Evolutionary conservation across 1,140 invertebrate genomes (phyloP), one percentile per base, ranked within the genome.

Genomic region (Mesaphorura yosii): DNA sequence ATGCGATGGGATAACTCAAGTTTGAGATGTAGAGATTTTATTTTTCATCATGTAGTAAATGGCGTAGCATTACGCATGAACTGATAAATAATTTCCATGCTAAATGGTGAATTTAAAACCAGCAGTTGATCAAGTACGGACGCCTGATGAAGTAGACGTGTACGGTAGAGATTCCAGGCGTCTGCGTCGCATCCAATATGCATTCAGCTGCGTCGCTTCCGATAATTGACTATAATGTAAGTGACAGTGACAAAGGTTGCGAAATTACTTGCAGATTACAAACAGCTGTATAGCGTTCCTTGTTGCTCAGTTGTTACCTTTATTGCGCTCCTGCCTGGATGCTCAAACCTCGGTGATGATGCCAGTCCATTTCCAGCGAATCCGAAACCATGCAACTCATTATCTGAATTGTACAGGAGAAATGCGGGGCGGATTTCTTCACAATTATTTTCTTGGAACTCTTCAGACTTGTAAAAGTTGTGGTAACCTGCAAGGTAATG

Each of bases 301-400:
- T n/a, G n/a, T n/a, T n/a, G n/a, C n/a, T n/a, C n/a, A 42, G 23
- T 42, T 26, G 23, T n/a, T 37, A 58, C 56, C 29, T 25, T 29
- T 28, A 58, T 53, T 19, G 57, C 57, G 4, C 27, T 26, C 6
- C 38, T 7, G 37, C 41, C 54, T n/a, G 57, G 57, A 29, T 54
- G 52, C 39, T 58, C 57, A 47, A 54, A 48, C 27, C 31, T 39
- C 22, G 3, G 23, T 28, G 46, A 53, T 10, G 23, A 27, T 2
- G 34, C n/a, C 15, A 7, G 15, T 25, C 51, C 56, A 10, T 25
- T 26, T n/a, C 15, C 40, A 26, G 25, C 37, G 20, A 49, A 31
- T 23, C 56, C 56, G 25, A 51, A 58, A 10, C 55, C 55, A 38
- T 23, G 26, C 7, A 57, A 26, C 14, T 52, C 49, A 5, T 41